Conservation (phyloP, 2,113 vertebrate genomes). For the Phylloscopus trochiloides region DNA sequence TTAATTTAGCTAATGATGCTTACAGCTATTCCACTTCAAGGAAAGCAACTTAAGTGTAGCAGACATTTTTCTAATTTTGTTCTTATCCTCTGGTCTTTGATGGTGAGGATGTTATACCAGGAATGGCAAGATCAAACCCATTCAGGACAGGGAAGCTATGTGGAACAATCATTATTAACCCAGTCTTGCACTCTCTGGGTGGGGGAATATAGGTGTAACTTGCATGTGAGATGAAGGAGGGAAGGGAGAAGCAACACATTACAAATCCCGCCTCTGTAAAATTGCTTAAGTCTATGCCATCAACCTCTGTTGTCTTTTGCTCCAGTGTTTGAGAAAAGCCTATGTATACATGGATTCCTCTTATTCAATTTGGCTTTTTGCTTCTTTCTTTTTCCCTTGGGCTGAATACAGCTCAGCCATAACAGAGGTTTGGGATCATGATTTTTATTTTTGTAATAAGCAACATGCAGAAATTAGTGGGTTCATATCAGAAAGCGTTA, state of each 20-base stretch:
- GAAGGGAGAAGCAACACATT: background rate
- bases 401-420: background rate
- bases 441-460: background rate
- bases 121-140: background rate
- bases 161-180: background rate
- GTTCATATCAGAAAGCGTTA: background rate
- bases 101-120: background rate
- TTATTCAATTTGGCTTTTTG: background rate
- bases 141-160: background rate
- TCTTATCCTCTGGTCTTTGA: background rate
- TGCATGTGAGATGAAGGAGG: background rate
- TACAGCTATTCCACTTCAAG: background rate
- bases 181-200: background rate
- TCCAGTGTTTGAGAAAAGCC: background rate
- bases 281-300: background rate
- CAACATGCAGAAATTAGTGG: background rate
- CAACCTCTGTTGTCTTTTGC: background rate
- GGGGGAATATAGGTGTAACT: background rate
- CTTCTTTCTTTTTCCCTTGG: background rate
- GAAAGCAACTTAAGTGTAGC: background rate
- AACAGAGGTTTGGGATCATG: background rate
- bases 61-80: background rate
- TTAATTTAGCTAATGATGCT: background rate
- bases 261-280: background rate
- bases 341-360: background rate